Percentiles rank a stretch among this genome's conserved stretches.
Conservation (phyloP, 2,797 vertebrate genomes). For the Crax fasciolata region DNA sequence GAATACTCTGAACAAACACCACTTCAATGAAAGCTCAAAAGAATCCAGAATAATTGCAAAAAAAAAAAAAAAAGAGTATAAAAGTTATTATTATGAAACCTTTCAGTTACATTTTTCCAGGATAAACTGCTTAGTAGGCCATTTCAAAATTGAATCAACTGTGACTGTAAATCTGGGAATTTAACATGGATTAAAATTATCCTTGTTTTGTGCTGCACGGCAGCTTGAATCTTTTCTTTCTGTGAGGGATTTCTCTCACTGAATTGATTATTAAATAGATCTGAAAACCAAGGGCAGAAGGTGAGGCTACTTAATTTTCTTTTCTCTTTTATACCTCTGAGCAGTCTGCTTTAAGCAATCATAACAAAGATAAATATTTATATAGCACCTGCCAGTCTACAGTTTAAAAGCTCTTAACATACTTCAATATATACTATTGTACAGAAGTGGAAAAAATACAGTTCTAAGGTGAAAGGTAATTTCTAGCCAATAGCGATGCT, state of each 20-base stretch:
- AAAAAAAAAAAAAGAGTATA: neutral
- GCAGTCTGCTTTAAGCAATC: constrained; percentile 31
- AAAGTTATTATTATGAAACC: neutral
- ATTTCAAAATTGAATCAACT: constrained; percentile 15
- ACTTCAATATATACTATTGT: neutral
- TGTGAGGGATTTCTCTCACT: neutral
- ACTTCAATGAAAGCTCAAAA: neutral
- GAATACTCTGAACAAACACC: neutral
- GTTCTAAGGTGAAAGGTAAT: constrained; percentile 17
- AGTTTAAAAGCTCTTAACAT: constrained; percentile 23
- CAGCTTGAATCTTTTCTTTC: neutral
- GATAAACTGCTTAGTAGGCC: neutral
- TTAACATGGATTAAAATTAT: constrained; percentile 7
- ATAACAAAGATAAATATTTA: constrained; percentile 63
- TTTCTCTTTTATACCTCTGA: constrained; percentile 19
- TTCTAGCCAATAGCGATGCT: neutral
- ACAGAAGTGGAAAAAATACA: neutral
- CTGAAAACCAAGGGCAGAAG: constrained; percentile 35
- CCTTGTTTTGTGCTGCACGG: neutral
- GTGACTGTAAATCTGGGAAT: neutral
- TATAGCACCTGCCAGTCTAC: constrained; percentile 42
- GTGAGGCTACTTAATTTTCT: neutral
- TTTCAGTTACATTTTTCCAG: neutral
- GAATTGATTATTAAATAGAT: constrained; percentile 6
- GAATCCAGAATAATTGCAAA: neutral